Conservation (phyloP, 1,140 invertebrate genomes). For the Hyles vespertilio region DNA sequence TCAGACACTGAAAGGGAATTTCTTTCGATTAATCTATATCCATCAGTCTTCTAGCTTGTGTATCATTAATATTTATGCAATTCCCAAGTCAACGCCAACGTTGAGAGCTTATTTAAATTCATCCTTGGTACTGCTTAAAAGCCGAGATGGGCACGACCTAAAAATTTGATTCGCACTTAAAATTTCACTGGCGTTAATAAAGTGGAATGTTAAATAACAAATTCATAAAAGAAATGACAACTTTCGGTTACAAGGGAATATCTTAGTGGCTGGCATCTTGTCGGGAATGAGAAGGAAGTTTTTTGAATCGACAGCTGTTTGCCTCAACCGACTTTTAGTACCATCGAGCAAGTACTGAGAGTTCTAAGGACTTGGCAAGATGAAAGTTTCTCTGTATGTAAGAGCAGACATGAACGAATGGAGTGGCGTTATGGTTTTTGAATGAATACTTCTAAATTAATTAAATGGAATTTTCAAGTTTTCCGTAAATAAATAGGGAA, state of each 20-base stretch:
- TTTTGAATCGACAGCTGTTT: too few species aligned
- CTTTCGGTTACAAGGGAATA: constrained; percentile 1
- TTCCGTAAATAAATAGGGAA: too few species aligned
- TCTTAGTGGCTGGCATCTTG: not conserved
- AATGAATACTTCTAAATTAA: too few species aligned
- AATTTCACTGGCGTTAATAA: constrained; percentile 41
- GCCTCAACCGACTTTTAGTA: too few species aligned
- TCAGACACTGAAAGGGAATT: constrained; percentile 25
- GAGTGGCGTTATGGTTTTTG: too few species aligned
- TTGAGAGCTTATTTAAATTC: constrained; percentile 64
- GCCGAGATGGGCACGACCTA: constrained; percentile 34
- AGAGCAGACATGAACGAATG: too few species aligned
- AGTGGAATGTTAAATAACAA: constrained; percentile 30
- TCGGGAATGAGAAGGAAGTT: too few species aligned
- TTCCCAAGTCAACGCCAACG: constrained; percentile 43
- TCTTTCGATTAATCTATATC: constrained; percentile 42
- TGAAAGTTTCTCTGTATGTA: too few species aligned
- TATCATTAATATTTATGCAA: constrained; percentile 65
- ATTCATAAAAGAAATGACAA: constrained; percentile 20
- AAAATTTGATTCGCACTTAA: constrained; percentile 52
- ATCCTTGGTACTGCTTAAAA: constrained; percentile 51
- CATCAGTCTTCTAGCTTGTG: constrained; percentile 41
- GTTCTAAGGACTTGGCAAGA: too few species aligned
- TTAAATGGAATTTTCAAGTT: too few species aligned
- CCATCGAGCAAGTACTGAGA: too few species aligned